Conservation (phyloP, 2,888 invertebrate genomes). For the Vandiemenella viatica region DNA sequence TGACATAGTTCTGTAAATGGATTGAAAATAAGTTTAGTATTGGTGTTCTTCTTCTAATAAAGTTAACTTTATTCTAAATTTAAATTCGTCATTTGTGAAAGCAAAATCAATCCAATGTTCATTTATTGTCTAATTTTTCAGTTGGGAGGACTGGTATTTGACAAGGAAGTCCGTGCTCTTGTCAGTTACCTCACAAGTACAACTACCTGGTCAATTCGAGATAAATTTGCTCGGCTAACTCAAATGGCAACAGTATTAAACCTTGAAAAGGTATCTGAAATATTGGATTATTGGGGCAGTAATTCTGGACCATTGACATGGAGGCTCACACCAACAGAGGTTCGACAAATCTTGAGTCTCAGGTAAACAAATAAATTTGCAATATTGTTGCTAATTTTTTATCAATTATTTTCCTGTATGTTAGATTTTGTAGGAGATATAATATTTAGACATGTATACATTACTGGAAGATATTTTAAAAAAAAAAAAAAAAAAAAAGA, state of each 20-base stretch:
- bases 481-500: too few species aligned
- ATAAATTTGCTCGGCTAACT: slow-evolving; percentile 77
- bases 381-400: background rate
- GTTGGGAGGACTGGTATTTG: slow-evolving; percentile 80
- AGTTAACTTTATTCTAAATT: too few species aligned
- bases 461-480: too few species aligned
- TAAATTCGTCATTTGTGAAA: too few species aligned
- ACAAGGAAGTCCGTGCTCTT: slow-evolving; percentile 81
- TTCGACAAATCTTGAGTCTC: slow-evolving; percentile 60
- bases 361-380: slow-evolving; percentile 34
- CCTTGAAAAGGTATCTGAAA: slow-evolving; percentile 67
- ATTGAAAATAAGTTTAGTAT: too few species aligned
- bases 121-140: too few species aligned
- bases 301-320: slow-evolving; percentile 60
- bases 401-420: background rate
- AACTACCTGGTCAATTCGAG: slow-evolving; percentile 79
- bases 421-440: background rate
- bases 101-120: too few species aligned
- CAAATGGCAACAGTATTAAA: slow-evolving; percentile 86
- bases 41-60: too few species aligned
- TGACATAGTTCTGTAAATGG: too few species aligned
- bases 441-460: too few species aligned
- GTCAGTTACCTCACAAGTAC: slow-evolving; percentile 76
- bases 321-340: slow-evolving; percentile 66
- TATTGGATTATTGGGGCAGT: slow-evolving; percentile 67